Evolutionary conservation across 2,797 vertebrate species (phyloP).

Genomic region (Xerus rutilus): DNA sequence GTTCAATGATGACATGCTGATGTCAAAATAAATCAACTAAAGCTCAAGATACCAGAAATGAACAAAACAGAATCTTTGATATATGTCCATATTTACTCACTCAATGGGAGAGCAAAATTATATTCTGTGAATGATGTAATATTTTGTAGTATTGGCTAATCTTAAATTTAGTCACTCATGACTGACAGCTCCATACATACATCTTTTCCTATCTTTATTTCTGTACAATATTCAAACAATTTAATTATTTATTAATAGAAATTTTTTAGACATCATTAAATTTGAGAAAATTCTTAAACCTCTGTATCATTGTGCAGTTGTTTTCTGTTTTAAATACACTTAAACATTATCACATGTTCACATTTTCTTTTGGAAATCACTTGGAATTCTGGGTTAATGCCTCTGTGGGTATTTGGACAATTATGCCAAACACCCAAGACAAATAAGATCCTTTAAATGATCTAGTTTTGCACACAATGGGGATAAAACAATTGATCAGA

Average conservation of each 20-base stretch:
- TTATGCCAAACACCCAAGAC: conserved; percentile 54
- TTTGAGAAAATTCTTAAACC: conserved; percentile 14
- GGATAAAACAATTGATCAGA: conserved; percentile 51
- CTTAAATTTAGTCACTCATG: neutral
- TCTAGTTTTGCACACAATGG: neutral
- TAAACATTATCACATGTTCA: neutral
- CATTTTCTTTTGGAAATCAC: conserved; percentile 33
- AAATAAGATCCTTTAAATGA: conserved; percentile 18
- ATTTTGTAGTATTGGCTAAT: neutral
- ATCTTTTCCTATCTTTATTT: conserved; percentile 18
- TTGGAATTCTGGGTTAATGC: conserved; percentile 10
- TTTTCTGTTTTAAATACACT: conserved; percentile 18
- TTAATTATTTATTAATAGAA: neutral
- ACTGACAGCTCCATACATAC: neutral
- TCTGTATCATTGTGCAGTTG: neutral
- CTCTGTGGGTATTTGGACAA: conserved; percentile 26
- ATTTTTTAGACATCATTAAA: neutral
- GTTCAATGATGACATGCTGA: neutral
- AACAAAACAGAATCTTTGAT: neutral
- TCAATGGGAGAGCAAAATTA: neutral
- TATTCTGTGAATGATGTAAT: neutral
- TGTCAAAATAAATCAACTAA: neutral
- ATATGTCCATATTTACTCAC: neutral
- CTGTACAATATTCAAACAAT: conserved; percentile 18
- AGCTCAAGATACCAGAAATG: neutral